A percentile compares a stretch with the other conserved stretches of the same genome.
These are phyloP conservation scores for Dendrocopos noguchii DNA, from an alignment of 2,113 vertebrate genomes.

Conservation along the genomic window DNA sequence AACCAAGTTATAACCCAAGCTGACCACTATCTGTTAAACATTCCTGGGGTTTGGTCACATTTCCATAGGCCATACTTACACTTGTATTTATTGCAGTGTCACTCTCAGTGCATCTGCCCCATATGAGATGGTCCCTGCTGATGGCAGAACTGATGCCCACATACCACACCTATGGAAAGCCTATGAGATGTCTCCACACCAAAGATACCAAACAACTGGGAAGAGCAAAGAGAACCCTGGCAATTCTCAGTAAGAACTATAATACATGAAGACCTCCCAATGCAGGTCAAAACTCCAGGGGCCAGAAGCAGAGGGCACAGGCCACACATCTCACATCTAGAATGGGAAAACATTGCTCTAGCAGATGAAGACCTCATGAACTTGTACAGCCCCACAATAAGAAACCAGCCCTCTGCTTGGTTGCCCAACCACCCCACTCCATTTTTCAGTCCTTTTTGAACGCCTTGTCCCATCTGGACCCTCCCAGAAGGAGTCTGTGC, in stretches of 20 bases:
- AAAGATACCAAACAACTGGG: not conserved
- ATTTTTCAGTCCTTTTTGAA: not conserved
- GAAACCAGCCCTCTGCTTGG: not conserved
- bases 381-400: not conserved
- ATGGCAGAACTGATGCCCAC: not conserved
- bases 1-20: not conserved
- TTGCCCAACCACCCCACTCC: not conserved
- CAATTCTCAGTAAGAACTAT: not conserved
- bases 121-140: not conserved
- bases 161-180: not conserved
- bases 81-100: not conserved
- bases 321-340: not conserved
- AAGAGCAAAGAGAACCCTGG: not conserved
- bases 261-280: rapidly evolving
- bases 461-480: not conserved
- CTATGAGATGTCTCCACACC: not conserved
- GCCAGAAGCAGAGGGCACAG: not conserved
- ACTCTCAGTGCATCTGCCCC: not conserved
- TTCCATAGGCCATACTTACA: not conserved
- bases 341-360: rapidly evolving
- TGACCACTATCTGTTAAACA: not conserved
- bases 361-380: not conserved
- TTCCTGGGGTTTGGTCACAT: not conserved
- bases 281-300: not conserved
- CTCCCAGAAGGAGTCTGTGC: too few relatives aligned